Base-by-base conservation (phyloP, 2,888 invertebrate species). In the Ophioninae sp. region DNA sequence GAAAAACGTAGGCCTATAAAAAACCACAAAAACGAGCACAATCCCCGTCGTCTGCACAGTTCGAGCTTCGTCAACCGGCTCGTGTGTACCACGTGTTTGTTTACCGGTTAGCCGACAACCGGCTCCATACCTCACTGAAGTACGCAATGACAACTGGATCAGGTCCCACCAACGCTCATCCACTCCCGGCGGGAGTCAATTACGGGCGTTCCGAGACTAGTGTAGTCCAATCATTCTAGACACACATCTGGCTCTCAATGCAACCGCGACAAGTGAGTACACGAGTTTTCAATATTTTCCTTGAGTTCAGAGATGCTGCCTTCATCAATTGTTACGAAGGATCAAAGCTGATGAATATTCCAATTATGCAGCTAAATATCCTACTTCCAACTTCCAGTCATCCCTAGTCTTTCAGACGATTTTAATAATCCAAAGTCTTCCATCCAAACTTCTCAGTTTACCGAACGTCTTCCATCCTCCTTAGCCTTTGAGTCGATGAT, bases 241-340 rank as follows among this genome's bases (percentile, higher is more conserved):
- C 13, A 83, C 77, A 77, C 86, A 85, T 81, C 74, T 85, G 77
- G 81, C 71, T 77, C 85, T 87, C 87, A 86, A 89, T 89, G 88
- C 88, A 87, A 86, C 87, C 86, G 82, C 86, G 86, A 87, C 86
- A 88, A 89, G 91, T 91, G 87, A 91, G 87, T 89, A 87, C 39
- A 41, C n/a, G 39, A 9, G 9, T 63, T 59, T 23, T 61, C 22
- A 20, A n/a, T 74, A 30, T 17, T 3, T 23, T 13, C 9, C 8
- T 37, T 10, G 37, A 51, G 10, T n/a, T n/a, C 44, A 30, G 30
- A 30, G 20, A 9, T 17, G 3, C 30, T 30, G 20, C 64, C 13
- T 51, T 9, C 51, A 51, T 30, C 56, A 58, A 58, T 37, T n/a
- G 23, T 30, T 3, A n/a, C 3, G 9, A 5, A 8, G 17, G 8